Evolutionary conservation across 1,140 invertebrate genomes (phyloP), one percentile per base, ranked within the genome.

Genomic region (Drosophila athabasca): DNA sequence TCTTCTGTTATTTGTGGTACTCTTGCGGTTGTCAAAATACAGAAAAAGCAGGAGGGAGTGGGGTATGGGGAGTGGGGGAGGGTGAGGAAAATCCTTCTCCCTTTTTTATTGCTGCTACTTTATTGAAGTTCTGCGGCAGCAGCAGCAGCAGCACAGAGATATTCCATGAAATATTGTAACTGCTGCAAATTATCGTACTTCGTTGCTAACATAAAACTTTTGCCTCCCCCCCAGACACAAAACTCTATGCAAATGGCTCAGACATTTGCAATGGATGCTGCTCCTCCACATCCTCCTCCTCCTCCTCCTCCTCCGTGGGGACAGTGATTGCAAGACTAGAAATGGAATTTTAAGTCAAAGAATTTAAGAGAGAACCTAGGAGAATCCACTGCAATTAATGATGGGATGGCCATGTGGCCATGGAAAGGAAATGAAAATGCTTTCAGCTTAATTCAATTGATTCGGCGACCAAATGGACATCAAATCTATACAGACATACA

Each of bases 161-260:
- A 80, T 79, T 51, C 48, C 62, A 67, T 60, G 57, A 66, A 68
- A 85, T 68, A 84, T 73, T 76, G 72, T 76, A 76, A 73, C 83
- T 73, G 77, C 59, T 69, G 68, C 73, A 87, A 87, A 84, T 87
- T 84, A 70, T 85, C 61, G 69, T 72, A 75, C 64, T 70, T 74
- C 74, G 80, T 75, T 67, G 79, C 79, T 83, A 79, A 70, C 62
- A 64, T 52, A 75, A 79, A 83, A 79, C 52, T 75, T 83, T 83
- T 71, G 52, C 65, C 67, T 57, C 65, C 57, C 17, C 17, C 64
- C 58, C 41, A 44, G 46, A 57, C 22, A 43, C 50, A 77, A 59
- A 71, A 66, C 66, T 69, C 62, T 62, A 74, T 70, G 67, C 51
- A 68, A 74, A 76, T 76, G 71, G 72, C 60, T 73, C 60, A 73